phyloP scores from a whole-genome alignment of 1,140 invertebrate species.

The Philotrypesis tridentata region DNA sequence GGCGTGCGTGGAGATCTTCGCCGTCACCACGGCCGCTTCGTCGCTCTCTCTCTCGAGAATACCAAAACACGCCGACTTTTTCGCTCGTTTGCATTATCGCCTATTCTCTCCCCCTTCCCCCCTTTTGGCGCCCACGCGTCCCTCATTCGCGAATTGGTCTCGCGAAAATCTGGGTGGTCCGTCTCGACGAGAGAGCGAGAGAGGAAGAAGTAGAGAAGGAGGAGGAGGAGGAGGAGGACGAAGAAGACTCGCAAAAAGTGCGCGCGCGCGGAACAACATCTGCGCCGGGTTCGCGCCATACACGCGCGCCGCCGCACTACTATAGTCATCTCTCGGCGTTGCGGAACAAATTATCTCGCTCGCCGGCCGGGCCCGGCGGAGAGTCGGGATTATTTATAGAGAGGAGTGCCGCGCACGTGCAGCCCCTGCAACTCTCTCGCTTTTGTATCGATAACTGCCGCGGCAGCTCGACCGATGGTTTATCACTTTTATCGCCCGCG shows the following conservation, averaged over 20 bases:
- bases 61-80: too few relatives aligned
- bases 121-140: background rate
- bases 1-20: too few relatives aligned
- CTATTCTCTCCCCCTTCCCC: background rate
- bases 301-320: constrained; percentile 3
- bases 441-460: background rate
- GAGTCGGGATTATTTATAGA: constrained; percentile 37
- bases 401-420: background rate
- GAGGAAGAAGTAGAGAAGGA: too few relatives aligned
- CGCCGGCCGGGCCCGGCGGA: background rate
- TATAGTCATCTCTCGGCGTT: constrained; percentile 20
- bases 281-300: constrained; percentile 46
- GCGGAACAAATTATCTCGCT: constrained; percentile 38
- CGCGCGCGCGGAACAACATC: constrained; percentile 46
- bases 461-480: background rate
- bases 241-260: background rate
- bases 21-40: too few relatives aligned
- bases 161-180: constrained; percentile 55
- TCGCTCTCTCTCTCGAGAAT: too few relatives aligned
- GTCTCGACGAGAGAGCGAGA: background rate
- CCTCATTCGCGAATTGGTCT: constrained; percentile 16
- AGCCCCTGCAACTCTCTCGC: background rate
- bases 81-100: background rate
- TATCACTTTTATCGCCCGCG: background rate
- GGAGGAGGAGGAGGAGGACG: background rate